Conservation (phyloP, 64 coral and sea anemone species). For the Stichodactyla helianthus region DNA sequence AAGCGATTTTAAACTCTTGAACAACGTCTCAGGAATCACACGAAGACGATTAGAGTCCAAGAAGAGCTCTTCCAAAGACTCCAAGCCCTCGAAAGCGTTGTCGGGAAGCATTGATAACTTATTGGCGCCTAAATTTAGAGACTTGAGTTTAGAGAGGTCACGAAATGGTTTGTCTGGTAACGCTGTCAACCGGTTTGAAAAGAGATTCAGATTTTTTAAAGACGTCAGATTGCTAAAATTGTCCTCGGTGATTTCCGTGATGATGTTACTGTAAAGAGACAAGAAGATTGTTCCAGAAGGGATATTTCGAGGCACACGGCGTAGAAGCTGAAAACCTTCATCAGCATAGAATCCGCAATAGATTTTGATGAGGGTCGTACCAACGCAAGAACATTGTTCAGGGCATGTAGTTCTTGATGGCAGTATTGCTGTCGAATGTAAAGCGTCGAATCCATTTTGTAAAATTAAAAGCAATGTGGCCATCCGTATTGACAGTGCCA, state of each 20-base stretch:
- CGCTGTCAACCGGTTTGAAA: slow-evolving; percentile 48
- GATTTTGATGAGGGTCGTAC: slow-evolving; percentile 10
- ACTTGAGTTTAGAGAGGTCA: slow-evolving; percentile 54
- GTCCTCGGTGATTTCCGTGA: slow-evolving; percentile 42
- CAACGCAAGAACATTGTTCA: slow-evolving; percentile 21
- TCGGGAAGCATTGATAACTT: slow-evolving; percentile 59
- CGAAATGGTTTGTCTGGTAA: slow-evolving; percentile 65
- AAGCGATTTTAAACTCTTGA: slow-evolving; percentile 61
- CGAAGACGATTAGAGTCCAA: slow-evolving; percentile 58
- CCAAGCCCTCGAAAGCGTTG: slow-evolving; percentile 54
- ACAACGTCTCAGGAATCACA: slow-evolving; percentile 51
- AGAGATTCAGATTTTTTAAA: slow-evolving; percentile 64
- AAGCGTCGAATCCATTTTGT: background rate
- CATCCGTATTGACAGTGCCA: background rate
- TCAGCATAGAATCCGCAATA: slow-evolving; percentile 36
- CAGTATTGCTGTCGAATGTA: background rate
- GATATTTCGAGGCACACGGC: slow-evolving; percentile 45
- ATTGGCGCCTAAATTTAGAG: slow-evolving; percentile 71
- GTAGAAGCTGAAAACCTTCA: slow-evolving; percentile 14
- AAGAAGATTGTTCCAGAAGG: slow-evolving; percentile 51
- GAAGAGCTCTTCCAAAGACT: slow-evolving; percentile 51
- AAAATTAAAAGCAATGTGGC: background rate
- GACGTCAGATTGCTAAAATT: slow-evolving; percentile 61
- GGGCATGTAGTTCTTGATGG: background rate
- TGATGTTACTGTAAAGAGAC: slow-evolving; percentile 62